Conservation (phyloP, 2,888 invertebrate genomes). For the Rhingia rostrata region DNA sequence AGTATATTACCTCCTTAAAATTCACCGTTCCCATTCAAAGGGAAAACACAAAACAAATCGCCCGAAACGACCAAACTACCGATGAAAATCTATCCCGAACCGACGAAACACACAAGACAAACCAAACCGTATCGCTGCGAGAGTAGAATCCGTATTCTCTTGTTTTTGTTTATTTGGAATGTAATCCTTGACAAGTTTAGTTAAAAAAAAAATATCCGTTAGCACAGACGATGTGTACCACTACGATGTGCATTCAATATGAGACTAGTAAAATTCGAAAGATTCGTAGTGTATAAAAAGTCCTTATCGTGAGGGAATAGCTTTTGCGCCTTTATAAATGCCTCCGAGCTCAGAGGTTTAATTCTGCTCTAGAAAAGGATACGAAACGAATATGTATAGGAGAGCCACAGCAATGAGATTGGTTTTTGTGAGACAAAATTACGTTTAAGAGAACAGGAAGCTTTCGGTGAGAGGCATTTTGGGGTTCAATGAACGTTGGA, state of each 20-base stretch:
- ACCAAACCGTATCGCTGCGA: slow-evolving; percentile 24
- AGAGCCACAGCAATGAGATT: not conserved
- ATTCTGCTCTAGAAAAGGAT: not conserved
- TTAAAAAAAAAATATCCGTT: slow-evolving; percentile 31
- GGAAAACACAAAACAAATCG: slow-evolving; percentile 27
- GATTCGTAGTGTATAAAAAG: slow-evolving; percentile 67
- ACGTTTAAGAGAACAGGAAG: slow-evolving; percentile 41
- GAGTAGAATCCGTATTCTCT: not conserved
- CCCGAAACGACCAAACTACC: slow-evolving; percentile 9
- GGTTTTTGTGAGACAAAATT: not conserved
- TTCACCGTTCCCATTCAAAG: slow-evolving; percentile 1
- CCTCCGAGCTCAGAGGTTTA: not conserved
- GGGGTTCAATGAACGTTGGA: slow-evolving; percentile 53
- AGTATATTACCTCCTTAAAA: slow-evolving; percentile 5
- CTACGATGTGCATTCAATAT: slow-evolving; percentile 66
- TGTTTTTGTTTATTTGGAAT: no score
- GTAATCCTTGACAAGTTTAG: slow-evolving; percentile 27
- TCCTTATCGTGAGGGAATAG: slow-evolving; percentile 60
- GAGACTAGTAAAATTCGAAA: slow-evolving; percentile 71
- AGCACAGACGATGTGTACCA: slow-evolving; percentile 38
- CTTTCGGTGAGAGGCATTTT: slow-evolving; percentile 6
- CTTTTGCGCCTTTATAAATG: slow-evolving; percentile 31
- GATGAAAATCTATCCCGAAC: slow-evolving; percentile 22
- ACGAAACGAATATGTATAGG: not conserved
- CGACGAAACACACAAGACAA: slow-evolving; percentile 6